Evolutionary conservation across 2,888 invertebrate species (phyloP).

Genomic region (Scaptomyza reducta): DNA sequence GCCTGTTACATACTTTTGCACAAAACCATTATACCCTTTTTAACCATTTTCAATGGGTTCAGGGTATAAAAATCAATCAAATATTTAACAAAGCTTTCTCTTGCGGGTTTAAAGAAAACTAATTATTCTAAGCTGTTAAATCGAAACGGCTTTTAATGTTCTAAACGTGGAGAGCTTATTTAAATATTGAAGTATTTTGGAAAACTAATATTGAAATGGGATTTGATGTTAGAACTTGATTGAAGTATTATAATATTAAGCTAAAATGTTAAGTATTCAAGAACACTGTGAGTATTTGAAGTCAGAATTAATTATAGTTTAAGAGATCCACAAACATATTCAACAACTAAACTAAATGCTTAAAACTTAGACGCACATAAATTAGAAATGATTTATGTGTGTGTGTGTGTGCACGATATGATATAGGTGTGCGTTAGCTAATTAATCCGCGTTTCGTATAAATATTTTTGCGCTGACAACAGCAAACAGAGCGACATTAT

Average conservation of each 20-base stretch:
- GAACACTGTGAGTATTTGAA: too few relatives aligned
- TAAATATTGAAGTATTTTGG: too few relatives aligned
- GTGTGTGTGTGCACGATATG: neutral
- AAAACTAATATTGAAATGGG: too few relatives aligned
- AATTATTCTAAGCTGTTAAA: neutral
- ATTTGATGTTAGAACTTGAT: too few relatives aligned
- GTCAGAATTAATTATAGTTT: too few relatives aligned
- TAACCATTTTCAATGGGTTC: too few relatives aligned
- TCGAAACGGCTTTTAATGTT: too few relatives aligned
- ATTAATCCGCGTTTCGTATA: slow-evolving; percentile 24
- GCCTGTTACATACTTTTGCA: too few relatives aligned
- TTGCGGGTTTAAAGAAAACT: neutral
- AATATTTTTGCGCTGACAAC: slow-evolving; percentile 40
- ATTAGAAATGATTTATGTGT: neutral
- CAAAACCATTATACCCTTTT: too few relatives aligned
- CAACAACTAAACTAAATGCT: neutral
- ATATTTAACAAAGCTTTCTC: slow-evolving; percentile 25
- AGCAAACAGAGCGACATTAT: slow-evolving; percentile 46
- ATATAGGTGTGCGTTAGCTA: slow-evolving; percentile 18
- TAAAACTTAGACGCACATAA: neutral
- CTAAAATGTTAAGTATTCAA: too few relatives aligned
- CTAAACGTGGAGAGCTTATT: too few relatives aligned
- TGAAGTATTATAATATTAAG: too few relatives aligned
- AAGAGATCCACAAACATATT: neutral
- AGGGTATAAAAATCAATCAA: slow-evolving; percentile 3